phyloP scores from a whole-genome alignment of 1,140 invertebrate genomes.

The Andrena cerasifolii region DNA sequence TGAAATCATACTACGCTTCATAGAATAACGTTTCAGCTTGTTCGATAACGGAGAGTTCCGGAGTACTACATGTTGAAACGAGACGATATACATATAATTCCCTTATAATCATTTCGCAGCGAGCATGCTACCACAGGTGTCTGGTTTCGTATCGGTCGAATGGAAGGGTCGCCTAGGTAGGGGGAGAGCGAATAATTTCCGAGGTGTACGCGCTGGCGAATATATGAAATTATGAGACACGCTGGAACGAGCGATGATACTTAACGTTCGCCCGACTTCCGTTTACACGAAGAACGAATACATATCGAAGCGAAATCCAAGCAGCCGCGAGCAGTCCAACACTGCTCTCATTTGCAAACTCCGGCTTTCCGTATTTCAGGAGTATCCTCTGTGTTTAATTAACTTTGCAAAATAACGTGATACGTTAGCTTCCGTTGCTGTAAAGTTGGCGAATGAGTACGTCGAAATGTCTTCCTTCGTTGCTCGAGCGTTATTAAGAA shows the following conservation, averaged over 20 bases:
- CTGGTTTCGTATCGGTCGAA: background rate
- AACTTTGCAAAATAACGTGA: too few relatives aligned
- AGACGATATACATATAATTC: too few relatives aligned
- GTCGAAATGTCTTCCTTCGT: background rate
- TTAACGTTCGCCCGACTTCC: background rate
- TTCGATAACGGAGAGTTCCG: too few relatives aligned
- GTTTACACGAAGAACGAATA: background rate
- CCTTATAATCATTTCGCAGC: too few relatives aligned
- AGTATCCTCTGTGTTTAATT: too few relatives aligned
- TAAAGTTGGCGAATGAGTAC: too few relatives aligned
- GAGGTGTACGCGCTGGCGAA: background rate
- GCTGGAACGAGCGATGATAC: background rate
- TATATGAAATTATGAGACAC: constrained; percentile 22
- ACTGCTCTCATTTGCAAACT: background rate
- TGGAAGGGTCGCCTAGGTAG: background rate
- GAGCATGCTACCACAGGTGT: too few relatives aligned
- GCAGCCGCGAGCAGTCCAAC: background rate
- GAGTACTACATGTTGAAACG: too few relatives aligned
- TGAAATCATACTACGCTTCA: too few relatives aligned
- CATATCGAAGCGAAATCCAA: background rate
- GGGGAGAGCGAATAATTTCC: background rate
- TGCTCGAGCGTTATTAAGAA: background rate
- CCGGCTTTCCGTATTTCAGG: background rate
- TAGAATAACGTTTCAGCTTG: too few relatives aligned
- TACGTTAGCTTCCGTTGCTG: too few relatives aligned